A percentile compares a stretch with the other conserved stretches of the same genome.
Evolutionary conservation across 92 coral and sea anemone species (phyloP).

Genomic region (Chrysogorgia sp.): DNA sequence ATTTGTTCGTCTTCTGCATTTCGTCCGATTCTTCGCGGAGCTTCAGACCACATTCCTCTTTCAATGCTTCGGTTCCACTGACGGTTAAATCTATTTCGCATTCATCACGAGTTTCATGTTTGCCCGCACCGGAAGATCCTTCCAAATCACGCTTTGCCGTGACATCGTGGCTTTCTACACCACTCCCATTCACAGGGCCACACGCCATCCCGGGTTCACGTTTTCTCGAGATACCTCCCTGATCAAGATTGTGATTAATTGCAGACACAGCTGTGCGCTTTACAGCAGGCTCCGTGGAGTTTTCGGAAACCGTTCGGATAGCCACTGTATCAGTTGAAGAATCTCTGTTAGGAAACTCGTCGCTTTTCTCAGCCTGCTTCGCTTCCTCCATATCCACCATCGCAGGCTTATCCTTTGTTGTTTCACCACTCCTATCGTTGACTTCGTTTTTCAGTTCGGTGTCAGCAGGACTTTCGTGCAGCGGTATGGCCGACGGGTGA

Average conservation of each 20-base stretch:
- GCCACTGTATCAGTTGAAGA: too few relatives aligned
- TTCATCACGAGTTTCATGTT: slow-evolving; percentile 8
- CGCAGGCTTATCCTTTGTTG: neutral
- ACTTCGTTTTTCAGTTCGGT: slow-evolving; percentile 24
- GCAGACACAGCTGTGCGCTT: neutral
- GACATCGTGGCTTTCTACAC: neutral
- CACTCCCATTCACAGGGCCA: too few relatives aligned
- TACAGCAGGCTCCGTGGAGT: neutral
- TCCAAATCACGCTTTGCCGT: neutral
- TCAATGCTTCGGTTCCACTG: neutral
- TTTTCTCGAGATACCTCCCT: too few relatives aligned
- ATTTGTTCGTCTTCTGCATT: neutral
- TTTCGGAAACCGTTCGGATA: neutral
- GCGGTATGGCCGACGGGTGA: slow-evolving; percentile 50
- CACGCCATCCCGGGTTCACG: too few relatives aligned
- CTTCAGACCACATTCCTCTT: neutral
- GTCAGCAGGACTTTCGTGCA: slow-evolving; percentile 45
- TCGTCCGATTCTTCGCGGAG: slow-evolving; percentile 10
- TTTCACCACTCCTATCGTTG: neutral
- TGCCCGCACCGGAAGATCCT: neutral
- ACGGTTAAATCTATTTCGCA: neutral
- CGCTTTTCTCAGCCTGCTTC: neutral
- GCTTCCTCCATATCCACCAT: neutral
- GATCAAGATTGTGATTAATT: too few relatives aligned
- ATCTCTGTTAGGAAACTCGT: neutral